Percentiles rank a stretch among this genome's conserved stretches.
Evolutionary conservation across 2,113 vertebrate species (phyloP).

Genomic region (Todiramphus chloris): DNA sequence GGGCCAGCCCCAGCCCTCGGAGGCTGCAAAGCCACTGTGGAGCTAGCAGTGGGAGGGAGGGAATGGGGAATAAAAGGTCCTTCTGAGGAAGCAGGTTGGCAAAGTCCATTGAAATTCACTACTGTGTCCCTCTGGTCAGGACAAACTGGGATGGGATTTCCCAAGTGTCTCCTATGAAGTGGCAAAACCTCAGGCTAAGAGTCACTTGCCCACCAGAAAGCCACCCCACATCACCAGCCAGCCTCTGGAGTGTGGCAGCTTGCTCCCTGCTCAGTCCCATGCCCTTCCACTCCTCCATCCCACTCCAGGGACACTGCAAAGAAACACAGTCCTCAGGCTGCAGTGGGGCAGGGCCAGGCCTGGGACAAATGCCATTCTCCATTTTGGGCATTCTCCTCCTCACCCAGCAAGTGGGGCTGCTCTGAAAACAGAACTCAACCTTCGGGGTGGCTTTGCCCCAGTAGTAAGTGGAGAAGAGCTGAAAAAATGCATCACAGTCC

Average conservation of each 20-base stretch:
- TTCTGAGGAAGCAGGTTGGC: background rate
- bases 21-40: background rate
- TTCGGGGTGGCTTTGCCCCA: rapidly evolving
- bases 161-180: background rate
- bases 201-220: background rate
- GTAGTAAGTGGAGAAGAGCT: background rate
- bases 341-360: background rate
- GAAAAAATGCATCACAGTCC: background rate
- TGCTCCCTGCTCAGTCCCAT: background rate
- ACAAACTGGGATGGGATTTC: background rate
- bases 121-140: background rate
- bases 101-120: background rate
- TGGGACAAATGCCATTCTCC: background rate
- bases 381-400: background rate
- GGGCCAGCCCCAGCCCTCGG: background rate
- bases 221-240: rapidly evolving
- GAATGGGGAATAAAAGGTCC: background rate
- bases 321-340: background rate
- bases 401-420: rapidly evolving
- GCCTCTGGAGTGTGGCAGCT: background rate
- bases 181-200: rapidly evolving
- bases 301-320: rapidly evolving
- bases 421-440: background rate
- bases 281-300: background rate
- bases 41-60: background rate